A percentile compares a stretch with the other conserved stretches of the same genome.
Conservation (phyloP, 2,113 vertebrate genomes). For the Misgurnus anguillicaudatus region DNA sequence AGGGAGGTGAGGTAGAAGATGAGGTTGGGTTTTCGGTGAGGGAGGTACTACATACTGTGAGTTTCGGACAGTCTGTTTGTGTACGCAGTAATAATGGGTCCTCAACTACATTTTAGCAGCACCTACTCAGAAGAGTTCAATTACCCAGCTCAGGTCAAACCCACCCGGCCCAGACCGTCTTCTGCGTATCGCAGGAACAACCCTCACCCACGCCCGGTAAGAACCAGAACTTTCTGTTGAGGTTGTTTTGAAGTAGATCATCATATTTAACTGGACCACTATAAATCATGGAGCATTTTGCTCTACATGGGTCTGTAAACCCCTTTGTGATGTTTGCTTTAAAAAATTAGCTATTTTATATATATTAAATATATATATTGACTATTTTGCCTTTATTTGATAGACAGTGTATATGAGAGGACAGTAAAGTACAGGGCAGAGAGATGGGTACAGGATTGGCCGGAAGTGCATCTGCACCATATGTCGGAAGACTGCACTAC, state of each 20-base stretch:
- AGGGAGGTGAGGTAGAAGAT: conserved; percentile 1
- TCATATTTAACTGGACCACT: neutral
- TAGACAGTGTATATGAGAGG: too few species aligned
- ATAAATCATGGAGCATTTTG: neutral
- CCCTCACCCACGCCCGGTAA: conserved; percentile 74
- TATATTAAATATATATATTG: too few species aligned
- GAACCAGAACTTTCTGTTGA: conserved; percentile 12
- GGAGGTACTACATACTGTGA: conserved; percentile 6
- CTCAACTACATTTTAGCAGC: conserved; percentile 67
- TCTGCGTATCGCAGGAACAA: conserved; percentile 76
- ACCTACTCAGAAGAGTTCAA: conserved; percentile 72
- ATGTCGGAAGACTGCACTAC: too few species aligned
- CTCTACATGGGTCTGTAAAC: neutral
- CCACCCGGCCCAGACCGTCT: conserved; percentile 66
- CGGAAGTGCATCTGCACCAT: too few species aligned
- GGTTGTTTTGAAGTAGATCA: too few species aligned
- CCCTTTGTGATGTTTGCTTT: neutral
- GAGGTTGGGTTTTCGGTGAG: neutral
- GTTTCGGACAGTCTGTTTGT: conserved; percentile 21
- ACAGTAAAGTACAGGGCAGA: too few species aligned
- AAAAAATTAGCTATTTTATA: too few species aligned
- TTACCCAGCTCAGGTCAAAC: conserved; percentile 54
- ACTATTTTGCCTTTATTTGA: too few species aligned
- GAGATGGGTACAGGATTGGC: too few species aligned
- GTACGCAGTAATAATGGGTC: conserved; percentile 54